Evolutionary conservation across 2,888 invertebrate species (phyloP).

Genomic region (Dendrolimus pini): DNA sequence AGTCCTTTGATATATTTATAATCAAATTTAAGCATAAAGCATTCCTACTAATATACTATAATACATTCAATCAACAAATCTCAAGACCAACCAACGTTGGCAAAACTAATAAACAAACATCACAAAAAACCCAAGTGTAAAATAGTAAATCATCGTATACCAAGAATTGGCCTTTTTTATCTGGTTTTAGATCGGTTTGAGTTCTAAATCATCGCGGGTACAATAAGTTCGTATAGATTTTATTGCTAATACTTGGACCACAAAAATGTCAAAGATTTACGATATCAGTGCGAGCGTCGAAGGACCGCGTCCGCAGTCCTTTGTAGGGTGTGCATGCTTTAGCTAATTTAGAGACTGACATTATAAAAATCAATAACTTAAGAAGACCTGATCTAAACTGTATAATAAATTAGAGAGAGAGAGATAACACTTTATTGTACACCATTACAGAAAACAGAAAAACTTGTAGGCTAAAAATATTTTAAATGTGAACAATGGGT

Average conservation of each 20-base stretch:
- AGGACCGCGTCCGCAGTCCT: constrained; percentile 21
- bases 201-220: constrained; percentile 6
- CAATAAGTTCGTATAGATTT: constrained; percentile 14
- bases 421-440: too few relatives aligned
- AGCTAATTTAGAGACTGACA: not conserved
- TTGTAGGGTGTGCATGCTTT: constrained; percentile 4
- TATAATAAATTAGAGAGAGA: too few relatives aligned
- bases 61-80: not conserved
- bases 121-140: not conserved
- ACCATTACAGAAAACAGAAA: too few relatives aligned
- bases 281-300: constrained; percentile 31
- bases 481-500: too few relatives aligned
- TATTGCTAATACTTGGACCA: constrained; percentile 36
- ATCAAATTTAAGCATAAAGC: not conserved
- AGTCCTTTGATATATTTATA: too few relatives aligned
- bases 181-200: constrained; percentile 2
- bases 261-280: constrained; percentile 51
- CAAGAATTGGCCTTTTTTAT: constrained; percentile 6
- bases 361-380: too few relatives aligned
- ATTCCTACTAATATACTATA: not conserved
- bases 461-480: too few relatives aligned
- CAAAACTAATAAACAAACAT: not conserved
- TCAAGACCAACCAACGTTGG: not conserved
- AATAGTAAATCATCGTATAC: constrained; percentile 1
- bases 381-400: too few relatives aligned